These are phyloP conservation scores for Phrynocephalus guinanensis DNA, from an alignment of 2,797 vertebrate species.

Conservation along the genomic window DNA sequence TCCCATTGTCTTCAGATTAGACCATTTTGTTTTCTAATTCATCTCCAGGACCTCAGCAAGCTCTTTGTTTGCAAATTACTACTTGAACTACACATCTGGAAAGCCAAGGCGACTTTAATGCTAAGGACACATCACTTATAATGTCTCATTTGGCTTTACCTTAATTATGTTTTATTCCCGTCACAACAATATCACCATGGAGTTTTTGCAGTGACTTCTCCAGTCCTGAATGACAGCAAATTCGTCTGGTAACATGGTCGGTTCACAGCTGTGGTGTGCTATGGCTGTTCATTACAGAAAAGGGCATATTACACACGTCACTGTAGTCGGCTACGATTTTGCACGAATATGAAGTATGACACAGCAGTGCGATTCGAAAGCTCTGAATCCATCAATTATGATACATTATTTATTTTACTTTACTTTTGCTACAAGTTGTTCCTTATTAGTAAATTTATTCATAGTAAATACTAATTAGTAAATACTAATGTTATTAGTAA, in stretches of 20 bases:
- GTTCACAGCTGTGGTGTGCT: not conserved
- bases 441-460: conserved; percentile 55
- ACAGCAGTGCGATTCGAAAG: not conserved
- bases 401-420: conserved; percentile 8
- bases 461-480: no score
- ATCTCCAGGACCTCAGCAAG: no score
- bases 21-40: no score
- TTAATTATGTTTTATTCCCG: no score
- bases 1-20: no score
- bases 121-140: no score
- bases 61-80: no score
- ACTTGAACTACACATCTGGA: no score
- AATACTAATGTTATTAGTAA: not conserved
- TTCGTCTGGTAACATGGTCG: not conserved
- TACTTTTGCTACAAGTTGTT: conserved; percentile 61
- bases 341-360: conserved; percentile 50
- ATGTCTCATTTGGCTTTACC: no score
- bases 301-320: conserved; percentile 40
- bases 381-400: no score
- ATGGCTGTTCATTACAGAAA: not conserved
- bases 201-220: not conserved
- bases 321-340: conserved; percentile 43
- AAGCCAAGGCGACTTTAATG: no score
- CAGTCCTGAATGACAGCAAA: not conserved
- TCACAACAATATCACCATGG: no score